Evolutionary conservation across 2,888 invertebrate species (phyloP).

Genomic region (Petrophora chlorosata): DNA sequence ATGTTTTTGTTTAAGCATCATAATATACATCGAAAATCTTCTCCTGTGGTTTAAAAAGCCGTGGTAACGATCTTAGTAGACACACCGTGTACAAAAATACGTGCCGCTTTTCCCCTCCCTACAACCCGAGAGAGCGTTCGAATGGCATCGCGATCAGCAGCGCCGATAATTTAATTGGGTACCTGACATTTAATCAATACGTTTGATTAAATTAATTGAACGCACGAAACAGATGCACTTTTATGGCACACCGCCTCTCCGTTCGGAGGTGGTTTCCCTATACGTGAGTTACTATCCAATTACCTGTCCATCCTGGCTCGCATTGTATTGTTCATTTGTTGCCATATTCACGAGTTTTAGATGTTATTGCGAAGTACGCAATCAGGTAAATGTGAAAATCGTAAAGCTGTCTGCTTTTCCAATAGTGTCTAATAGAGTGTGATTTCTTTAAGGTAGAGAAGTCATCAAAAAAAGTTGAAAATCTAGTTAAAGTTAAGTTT

Average conservation of each 20-base stretch:
- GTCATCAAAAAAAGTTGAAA: no score
- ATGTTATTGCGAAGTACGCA: conserved; percentile 1
- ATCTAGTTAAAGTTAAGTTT: no score
- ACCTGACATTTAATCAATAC: conserved; percentile 79
- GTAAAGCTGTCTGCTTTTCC: no score
- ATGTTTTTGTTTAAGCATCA: no score
- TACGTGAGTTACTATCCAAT: conserved; percentile 27
- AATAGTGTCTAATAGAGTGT: no score
- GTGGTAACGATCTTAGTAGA: no score
- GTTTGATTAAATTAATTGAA: conserved; percentile 77
- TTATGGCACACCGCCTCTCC: conserved; percentile 58
- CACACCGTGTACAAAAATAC: no score
- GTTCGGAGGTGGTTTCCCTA: conserved; percentile 41
- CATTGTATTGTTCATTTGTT: conserved; percentile 5
- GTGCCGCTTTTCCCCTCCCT: conserved; percentile 16
- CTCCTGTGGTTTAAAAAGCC: no score
- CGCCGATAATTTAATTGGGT: conserved; percentile 76
- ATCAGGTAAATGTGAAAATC: no score
- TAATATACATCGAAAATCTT: no score
- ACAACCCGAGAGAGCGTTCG: conserved; percentile 47
- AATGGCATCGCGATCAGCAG: conserved; percentile 53
- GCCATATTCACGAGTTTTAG: conserved; percentile 3
- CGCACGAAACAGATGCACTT: conserved; percentile 67
- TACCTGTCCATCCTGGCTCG: conserved; percentile 27
- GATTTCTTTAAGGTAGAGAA: no score